These are phyloP conservation scores for Gallinago stenura DNA, from an alignment of 2,797 vertebrate species.

Conservation along the genomic window DNA sequence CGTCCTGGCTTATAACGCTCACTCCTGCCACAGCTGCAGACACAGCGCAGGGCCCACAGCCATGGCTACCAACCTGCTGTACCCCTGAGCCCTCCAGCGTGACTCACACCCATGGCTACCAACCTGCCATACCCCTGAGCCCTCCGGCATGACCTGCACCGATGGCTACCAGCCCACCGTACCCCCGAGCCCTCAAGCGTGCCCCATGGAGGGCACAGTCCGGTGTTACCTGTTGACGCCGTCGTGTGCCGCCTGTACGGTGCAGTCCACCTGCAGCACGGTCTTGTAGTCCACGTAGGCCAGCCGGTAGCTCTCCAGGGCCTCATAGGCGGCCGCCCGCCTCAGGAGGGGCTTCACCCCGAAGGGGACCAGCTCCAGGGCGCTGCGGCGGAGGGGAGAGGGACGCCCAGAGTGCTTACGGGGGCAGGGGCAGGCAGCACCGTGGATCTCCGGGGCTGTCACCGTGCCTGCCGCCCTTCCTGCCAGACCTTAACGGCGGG, in stretches of 20 bases:
- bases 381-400: conserved; percentile 28
- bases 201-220: fast-evolving
- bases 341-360: conserved; percentile 90
- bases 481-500: fast-evolving
- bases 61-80: too few species aligned
- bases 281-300: conserved; percentile 95
- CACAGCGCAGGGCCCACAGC: fast-evolving
- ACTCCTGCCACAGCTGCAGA: fast-evolving
- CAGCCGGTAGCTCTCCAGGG: conserved; percentile 86
- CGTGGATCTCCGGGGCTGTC: neutral
- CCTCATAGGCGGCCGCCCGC: conserved; percentile 89
- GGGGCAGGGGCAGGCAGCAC: neutral
- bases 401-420: neutral
- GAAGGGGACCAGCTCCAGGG: conserved; percentile 86
- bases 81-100: too few species aligned
- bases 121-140: neutral
- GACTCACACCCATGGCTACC: too few species aligned
- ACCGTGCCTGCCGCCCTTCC: neutral
- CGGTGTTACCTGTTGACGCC: conserved; percentile 88
- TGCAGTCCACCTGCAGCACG: conserved; percentile 86
- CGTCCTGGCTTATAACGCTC: too few species aligned
- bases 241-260: conserved; percentile 86
- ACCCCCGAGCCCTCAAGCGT: fast-evolving
- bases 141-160: too few species aligned
- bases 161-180: too few species aligned